Percentiles rank a stretch among this genome's conserved stretches.
Conservation (phyloP, 2,888 invertebrate genomes). For the Branchipolynoe longqiensis region DNA sequence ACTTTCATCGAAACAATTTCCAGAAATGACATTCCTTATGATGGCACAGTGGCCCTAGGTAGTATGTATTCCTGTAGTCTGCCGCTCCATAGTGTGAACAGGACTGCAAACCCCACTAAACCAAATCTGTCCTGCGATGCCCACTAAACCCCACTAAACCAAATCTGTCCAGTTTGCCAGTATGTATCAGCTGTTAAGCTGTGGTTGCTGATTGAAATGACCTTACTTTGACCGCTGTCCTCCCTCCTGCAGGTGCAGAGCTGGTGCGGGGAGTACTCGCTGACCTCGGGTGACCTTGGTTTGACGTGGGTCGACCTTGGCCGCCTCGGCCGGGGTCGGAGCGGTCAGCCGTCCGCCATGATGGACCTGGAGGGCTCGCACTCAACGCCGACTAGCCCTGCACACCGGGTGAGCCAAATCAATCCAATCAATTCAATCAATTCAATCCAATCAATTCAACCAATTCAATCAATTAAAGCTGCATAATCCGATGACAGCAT, state of each 20-base stretch:
- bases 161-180: not conserved
- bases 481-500: too few species aligned
- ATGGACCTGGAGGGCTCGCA: conserved; percentile 59
- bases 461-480: too few species aligned
- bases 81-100: too few species aligned
- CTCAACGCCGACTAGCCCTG: conserved; percentile 56
- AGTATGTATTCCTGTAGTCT: too few species aligned
- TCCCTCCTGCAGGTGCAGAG: conserved; percentile 23
- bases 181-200: not conserved
- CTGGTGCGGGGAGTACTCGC: conserved; percentile 55
- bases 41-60: too few species aligned
- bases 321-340: conserved; percentile 44
- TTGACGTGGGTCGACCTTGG: conserved; percentile 54
- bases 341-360: conserved; percentile 15
- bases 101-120: too few species aligned
- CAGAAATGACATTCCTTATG: too few species aligned
- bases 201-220: not conserved
- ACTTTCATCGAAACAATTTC: too few species aligned
- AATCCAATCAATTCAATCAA: too few species aligned
- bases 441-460: too few species aligned
- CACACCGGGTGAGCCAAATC: conserved; percentile 58
- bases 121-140: too few species aligned
- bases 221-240: not conserved
- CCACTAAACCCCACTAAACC: too few species aligned
- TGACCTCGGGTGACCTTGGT: conserved; percentile 50